A percentile compares a stretch with the other conserved stretches of the same genome.
Evolutionary conservation across 2,888 invertebrate genomes (phyloP).

Genomic region (Oxystoma pomonae): DNA sequence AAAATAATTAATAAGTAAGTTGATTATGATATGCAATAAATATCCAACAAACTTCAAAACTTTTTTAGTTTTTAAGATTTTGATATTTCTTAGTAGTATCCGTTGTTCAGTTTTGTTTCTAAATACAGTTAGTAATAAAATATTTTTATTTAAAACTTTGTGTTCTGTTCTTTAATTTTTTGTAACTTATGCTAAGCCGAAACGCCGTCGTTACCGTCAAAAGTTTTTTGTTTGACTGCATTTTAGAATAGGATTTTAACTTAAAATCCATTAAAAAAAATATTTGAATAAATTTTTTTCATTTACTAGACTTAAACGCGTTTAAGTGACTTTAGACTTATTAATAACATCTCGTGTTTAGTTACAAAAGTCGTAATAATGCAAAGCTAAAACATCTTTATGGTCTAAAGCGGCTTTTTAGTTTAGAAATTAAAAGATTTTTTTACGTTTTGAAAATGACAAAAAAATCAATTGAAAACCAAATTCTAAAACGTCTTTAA

Average conservation of each 20-base stretch:
- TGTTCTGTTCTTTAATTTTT: background rate
- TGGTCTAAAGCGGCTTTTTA: slow-evolving; percentile 4
- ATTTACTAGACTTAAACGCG: slow-evolving; percentile 3
- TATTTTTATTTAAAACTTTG: background rate
- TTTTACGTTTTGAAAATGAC: slow-evolving; percentile 4
- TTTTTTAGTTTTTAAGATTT: too few relatives aligned
- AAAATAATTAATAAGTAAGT: too few relatives aligned
- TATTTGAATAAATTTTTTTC: slow-evolving; percentile 1
- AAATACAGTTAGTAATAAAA: background rate
- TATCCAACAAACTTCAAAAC: too few relatives aligned
- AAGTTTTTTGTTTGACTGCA: background rate
- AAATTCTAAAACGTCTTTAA: background rate
- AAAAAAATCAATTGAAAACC: slow-evolving; percentile 3
- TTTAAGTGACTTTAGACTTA: slow-evolving; percentile 5
- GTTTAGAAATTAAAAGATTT: slow-evolving; percentile 4
- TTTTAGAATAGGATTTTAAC: slow-evolving; percentile 1
- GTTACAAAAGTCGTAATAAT: slow-evolving; percentile 3
- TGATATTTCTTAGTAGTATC: background rate
- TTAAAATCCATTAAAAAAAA: background rate
- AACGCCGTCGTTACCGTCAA: background rate
- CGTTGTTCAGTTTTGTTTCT: background rate
- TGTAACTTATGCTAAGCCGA: background rate
- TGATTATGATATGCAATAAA: too few relatives aligned
- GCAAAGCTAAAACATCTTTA: slow-evolving; percentile 5
- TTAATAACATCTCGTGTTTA: background rate